A percentile compares a stretch with the other conserved stretches of the same genome.
Evolutionary conservation across 1,140 invertebrate species (phyloP).

Genomic region (Harlomillsia oculata): DNA sequence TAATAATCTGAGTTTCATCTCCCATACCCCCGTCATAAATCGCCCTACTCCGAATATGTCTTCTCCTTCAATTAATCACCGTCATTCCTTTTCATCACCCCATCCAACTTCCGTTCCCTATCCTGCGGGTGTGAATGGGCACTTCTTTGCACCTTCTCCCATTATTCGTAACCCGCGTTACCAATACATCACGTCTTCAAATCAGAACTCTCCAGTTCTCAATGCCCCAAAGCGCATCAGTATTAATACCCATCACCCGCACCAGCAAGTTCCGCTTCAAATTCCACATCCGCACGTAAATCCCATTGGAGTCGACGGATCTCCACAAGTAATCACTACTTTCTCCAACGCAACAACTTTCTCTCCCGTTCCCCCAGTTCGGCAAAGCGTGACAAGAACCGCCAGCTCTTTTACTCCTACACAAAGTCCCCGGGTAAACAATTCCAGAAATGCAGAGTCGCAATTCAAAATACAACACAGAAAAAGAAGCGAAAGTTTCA

Average conservation of each 20-base stretch:
- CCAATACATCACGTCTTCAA: slow-evolving; percentile 34
- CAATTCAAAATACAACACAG: no score
- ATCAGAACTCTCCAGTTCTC: slow-evolving; percentile 35
- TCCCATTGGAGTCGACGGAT: slow-evolving; percentile 3
- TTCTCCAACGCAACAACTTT: neutral
- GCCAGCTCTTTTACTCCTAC: neutral
- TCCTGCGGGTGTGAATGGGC: neutral
- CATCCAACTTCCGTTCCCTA: slow-evolving; percentile 6
- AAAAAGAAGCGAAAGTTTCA: no score
- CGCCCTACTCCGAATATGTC: slow-evolving; percentile 8
- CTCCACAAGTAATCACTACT: neutral
- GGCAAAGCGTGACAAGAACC: no score
- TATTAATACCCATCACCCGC: neutral
- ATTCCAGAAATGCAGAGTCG: no score
- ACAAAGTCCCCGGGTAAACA: no score
- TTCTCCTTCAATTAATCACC: slow-evolving; percentile 30
- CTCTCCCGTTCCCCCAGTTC: neutral
- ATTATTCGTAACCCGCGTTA: slow-evolving; percentile 31
- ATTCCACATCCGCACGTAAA: neutral
- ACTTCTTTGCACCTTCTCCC: slow-evolving; percentile 20
- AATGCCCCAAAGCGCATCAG: slow-evolving; percentile 28
- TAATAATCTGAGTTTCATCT: slow-evolving; percentile 16
- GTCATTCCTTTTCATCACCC: slow-evolving; percentile 11
- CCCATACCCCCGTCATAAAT: slow-evolving; percentile 24
- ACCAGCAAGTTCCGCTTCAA: neutral